Conservation (phyloP, 2,113 vertebrate genomes). For the Rattus rattus region DNA sequence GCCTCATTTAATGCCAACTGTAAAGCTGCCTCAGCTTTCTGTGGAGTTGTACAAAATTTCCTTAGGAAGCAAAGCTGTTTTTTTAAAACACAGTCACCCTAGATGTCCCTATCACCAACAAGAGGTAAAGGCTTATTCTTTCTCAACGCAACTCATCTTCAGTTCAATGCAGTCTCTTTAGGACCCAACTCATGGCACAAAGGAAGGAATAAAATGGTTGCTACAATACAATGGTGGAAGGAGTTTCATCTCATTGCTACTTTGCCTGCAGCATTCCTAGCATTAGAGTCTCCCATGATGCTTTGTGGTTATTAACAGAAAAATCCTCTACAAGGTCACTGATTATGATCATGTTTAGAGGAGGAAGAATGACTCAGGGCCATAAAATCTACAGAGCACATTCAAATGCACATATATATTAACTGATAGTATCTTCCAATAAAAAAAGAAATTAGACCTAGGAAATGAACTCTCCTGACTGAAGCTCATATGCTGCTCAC, state of each 20-base stretch:
- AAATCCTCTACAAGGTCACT: not conserved
- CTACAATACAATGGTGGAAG: not conserved
- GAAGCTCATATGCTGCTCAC: no score
- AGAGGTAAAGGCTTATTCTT: not conserved
- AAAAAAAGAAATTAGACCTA: not conserved
- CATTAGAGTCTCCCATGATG: not conserved
- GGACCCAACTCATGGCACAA: not conserved
- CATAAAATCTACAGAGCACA: not conserved
- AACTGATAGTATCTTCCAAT: not conserved
- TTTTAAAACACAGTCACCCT: not conserved
- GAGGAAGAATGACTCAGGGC: not conserved
- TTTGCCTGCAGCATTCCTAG: not conserved
- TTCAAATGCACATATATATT: not conserved
- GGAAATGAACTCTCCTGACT: not conserved
- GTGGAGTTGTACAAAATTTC: not conserved
- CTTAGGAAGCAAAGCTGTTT: constrained; percentile 12
- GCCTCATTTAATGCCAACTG: not conserved
- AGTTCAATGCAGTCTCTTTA: not conserved
- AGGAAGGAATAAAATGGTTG: not conserved
- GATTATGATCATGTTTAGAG: not conserved
- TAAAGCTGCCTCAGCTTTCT: not conserved
- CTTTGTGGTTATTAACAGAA: not conserved
- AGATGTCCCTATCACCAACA: not conserved
- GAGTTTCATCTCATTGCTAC: not conserved
- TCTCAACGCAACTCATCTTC: not conserved